Evolutionary conservation across 2,113 vertebrate species (phyloP), one percentile per base, ranked within the genome.

Genomic region (Syngnathoides biaculeatus): DNA sequence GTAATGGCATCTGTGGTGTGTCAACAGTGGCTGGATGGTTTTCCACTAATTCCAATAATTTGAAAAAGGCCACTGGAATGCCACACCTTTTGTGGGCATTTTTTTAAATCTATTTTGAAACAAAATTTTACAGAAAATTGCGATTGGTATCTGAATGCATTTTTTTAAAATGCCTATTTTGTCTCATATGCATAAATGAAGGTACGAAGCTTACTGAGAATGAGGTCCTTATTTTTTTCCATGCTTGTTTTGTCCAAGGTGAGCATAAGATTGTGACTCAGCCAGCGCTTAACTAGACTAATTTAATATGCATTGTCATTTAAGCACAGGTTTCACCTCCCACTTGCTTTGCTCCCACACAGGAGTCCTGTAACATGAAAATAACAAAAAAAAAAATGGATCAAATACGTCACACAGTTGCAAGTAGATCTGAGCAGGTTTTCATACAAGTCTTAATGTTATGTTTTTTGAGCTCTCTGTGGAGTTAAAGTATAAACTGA

Each of bases 231-330:
- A 26, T 76, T 75, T 66, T 74, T 72, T 69, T 69, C 47, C 60
- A 56, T 67, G 65, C 57, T 82, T 72, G 67, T 80, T 75, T 1
- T 71, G 30, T 66, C 64, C 70, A 77, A 79, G 73, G 79, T 84
- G 59, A 81, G 78, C 80, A 64, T 39, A 42, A 6, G 39, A 71
- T 53, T 22, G 52, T n/a, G 53, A 77, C 71, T 69, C 72, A 72
- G 64, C 56, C 67, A 67, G 79, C 73, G 70, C 79, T 70, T 67
- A 61, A 66, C 58, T 10, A 19, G 47, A 58, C 40, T 3, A 83
- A 81, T 67, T 71, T 78, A 65, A 68, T 77, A 62, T 65, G 61
- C 8, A 45, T 61, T 82, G 66, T 67, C 30, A 17, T 76, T 80
- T 75, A 55, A 68, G 69, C 60, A 74, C 55, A 66, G 47, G 63